Evolutionary conservation across 2,797 vertebrate genomes (phyloP), one percentile per base, ranked within the genome.

Genomic region (Botia kubotai): DNA sequence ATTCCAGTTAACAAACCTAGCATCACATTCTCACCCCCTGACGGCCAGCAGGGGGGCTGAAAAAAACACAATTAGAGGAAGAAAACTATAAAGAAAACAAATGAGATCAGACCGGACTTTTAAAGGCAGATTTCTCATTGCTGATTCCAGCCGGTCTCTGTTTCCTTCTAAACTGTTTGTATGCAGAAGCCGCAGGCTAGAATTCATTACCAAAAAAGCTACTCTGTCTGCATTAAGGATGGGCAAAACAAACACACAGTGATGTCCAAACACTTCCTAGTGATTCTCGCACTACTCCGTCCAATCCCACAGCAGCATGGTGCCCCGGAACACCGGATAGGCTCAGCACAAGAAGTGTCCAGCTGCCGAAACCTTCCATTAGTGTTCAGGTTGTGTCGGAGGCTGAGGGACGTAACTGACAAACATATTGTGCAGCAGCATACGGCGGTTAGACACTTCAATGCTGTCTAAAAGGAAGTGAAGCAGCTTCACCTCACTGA

Each of bases 171-270:
- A 77, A 82, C 66, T 80, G 82, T 62, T 77, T 85, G 80, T 83
- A 85, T 89, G 79, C 73, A 85, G 74, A 77, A 62, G 83, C 89
- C 81, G 26, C 81, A 52, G 86, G 88, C 83, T 67, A 81, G 85
- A 91, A 90, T 87, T 80, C 83, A 88, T 88, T 72, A 84, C 29
- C 58, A 77, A 62, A 50, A 65, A 82, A 82, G 71, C 80, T 82
- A 43, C 50, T 77, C 62, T 23, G 74, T 63, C 74, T 76, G 74
- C 74, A 76, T 77, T 77, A 68, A 55, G 63, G 62, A 77, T 68
- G 63, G 39, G 39, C 39, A 60, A 46, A 66, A 82, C 79, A 69
- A 58, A 73, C 70, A 73, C 63, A 58, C 58, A 55, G 19, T 55
- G 66, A 52, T 74, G 63, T 82, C 65, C 50, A 78, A 84, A 82